These are phyloP conservation scores for Chelonoidis abingdonii DNA, from an alignment of 2,113 vertebrate genomes.

Conservation along the genomic window DNA sequence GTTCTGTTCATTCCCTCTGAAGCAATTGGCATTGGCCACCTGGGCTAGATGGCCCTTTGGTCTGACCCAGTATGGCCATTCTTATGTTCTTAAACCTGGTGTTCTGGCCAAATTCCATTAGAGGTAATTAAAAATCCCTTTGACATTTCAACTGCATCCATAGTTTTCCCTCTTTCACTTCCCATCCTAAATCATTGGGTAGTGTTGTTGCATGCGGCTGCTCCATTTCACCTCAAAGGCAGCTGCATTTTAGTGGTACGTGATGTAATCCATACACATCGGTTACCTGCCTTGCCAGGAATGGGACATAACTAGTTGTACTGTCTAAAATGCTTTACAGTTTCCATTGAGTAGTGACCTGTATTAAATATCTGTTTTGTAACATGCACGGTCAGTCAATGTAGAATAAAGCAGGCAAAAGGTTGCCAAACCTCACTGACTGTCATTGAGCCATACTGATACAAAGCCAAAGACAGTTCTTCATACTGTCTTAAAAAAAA, in stretches of 20 bases:
- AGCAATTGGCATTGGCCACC: no score
- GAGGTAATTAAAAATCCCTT: no score
- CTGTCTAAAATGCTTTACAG: not conserved
- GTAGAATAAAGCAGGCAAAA: not conserved
- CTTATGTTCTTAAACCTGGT: no score
- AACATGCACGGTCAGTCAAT: fast-evolving
- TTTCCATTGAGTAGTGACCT: fast-evolving
- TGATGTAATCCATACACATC: no score
- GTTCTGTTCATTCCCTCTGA: no score
- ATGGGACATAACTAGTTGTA: not conserved
- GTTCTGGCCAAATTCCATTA: not conserved
- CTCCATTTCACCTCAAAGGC: not conserved
- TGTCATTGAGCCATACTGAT: not conserved
- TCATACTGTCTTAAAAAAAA: constrained; percentile 1
- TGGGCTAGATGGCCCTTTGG: no score
- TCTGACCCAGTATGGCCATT: no score
- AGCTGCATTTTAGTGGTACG: not conserved
- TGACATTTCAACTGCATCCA: not conserved
- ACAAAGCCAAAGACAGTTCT: not conserved
- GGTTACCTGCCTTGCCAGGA: not conserved
- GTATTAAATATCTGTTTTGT: not conserved
- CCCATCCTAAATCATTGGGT: not conserved
- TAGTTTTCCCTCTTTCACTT: not conserved
- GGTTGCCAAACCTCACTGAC: not conserved
- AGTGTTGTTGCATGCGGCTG: not conserved